Evolutionary conservation across 2,113 vertebrate species (phyloP), one percentile per base, ranked within the genome.

Genomic region (Rhea americana): DNA sequence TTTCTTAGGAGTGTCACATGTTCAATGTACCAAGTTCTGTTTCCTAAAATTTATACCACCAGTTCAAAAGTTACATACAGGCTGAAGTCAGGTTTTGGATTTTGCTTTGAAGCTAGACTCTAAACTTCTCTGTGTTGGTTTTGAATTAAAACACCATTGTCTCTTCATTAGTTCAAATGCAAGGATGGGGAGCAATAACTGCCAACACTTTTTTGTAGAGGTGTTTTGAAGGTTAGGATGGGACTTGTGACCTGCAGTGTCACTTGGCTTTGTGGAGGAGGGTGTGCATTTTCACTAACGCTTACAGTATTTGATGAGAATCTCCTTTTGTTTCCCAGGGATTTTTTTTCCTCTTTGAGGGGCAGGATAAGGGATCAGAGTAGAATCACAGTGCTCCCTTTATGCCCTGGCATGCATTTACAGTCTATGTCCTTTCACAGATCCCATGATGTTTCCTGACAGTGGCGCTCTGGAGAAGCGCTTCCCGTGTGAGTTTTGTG

Each of bases 401-500:
- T 25, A 61, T 71, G 19, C 32, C 39, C 35, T 75, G 41, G 21
- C 22, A 20, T 20, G 26, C 83, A 30, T 45, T 83, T 7, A 51
- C 0, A 1, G 66, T 25, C 32, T 75, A 1, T 72, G 50, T 76
- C 26, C 82, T 84, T 94, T 84, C 94, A 41, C 96, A 98, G 98
- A 97, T 90, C 56, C 96, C 71, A 95, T 97, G 91, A 93, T 97
- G 47, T 98, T 98, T 96, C 90, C 98, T 18, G 98, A 98, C 85
- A 95, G 73, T 3, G 97, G 97, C 30, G 89, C 94, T 93, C 96
- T 96, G 8, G 99, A 98, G 93, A 99, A 99, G 77, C 98, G 99
- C 50, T 98, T 99, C 93, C 98, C 99, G 0, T 99, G 99, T 9
- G 99, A 99, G 97, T 99, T 99, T 97, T 99, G 99, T 17, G 99